Conservation (phyloP, 2,113 vertebrate species). For the Cynocephalus volans region DNA sequence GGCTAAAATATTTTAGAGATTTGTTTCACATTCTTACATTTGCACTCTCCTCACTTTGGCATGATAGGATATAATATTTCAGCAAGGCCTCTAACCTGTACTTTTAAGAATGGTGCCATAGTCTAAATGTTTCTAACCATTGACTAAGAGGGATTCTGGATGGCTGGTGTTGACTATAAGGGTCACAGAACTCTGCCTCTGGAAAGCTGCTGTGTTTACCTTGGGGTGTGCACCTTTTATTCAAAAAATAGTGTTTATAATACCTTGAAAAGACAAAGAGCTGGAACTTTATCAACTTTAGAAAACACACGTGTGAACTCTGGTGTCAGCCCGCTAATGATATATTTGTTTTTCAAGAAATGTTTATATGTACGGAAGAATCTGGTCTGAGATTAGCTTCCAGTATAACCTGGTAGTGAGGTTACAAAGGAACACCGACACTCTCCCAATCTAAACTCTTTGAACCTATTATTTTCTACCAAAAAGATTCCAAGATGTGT, state of each 20-base stretch:
- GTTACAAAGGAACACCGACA: not conserved
- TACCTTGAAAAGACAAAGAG: slow-evolving; percentile 24
- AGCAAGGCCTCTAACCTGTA: not conserved
- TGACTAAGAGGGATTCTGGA: not conserved
- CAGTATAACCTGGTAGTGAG: slow-evolving; percentile 22
- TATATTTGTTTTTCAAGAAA: not conserved
- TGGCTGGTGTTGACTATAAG: not conserved
- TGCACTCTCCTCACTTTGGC: not conserved
- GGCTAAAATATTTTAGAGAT: not conserved
- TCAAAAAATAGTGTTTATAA: slow-evolving; percentile 15
- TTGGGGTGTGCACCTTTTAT: not conserved
- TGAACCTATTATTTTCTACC: not conserved
- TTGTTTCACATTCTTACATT: not conserved
- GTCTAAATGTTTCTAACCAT: not conserved
- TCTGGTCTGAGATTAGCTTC: slow-evolving; percentile 52
- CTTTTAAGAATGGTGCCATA: not conserved
- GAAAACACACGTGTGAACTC: not conserved
- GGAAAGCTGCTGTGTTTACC: not conserved
- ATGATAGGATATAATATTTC: not conserved
- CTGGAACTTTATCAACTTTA: not conserved
- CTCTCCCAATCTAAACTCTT: not conserved
- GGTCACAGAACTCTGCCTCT: not conserved
- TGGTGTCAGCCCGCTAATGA: not conserved
- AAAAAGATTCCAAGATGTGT: not conserved
- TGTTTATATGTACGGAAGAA: slow-evolving; percentile 16